A percentile compares a stretch with the other conserved stretches of the same genome.
phyloP scores from a whole-genome alignment of 2,113 vertebrate species.

The Equus quagga region DNA sequence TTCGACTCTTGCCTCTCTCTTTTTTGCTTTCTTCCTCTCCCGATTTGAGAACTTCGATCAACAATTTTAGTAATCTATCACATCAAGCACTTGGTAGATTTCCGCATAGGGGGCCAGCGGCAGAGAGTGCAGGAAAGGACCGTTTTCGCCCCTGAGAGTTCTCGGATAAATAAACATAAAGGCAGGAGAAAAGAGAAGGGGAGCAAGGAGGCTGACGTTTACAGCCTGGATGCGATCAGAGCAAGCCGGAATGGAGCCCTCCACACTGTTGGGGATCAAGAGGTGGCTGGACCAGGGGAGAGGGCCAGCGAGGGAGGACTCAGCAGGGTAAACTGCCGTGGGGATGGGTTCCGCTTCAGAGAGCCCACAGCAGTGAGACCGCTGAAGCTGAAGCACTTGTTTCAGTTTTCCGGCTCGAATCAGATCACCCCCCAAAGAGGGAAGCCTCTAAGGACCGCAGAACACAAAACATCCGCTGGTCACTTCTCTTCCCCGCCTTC shows the following conservation, averaged over 20 bases:
- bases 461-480: neutral
- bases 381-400: neutral
- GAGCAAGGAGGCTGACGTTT: neutral
- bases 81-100: neutral
- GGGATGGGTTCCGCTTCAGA: neutral
- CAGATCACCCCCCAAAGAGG: neutral
- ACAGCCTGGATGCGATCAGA: neutral
- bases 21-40: neutral
- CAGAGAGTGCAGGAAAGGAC: fast-evolving
- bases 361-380: fast-evolving
- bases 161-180: neutral
- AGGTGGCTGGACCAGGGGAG: neutral
- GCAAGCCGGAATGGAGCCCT: neutral
- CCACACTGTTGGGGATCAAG: neutral
- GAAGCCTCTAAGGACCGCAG: neutral
- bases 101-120: fast-evolving
- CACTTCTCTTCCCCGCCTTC: neutral
- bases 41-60: neutral
- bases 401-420: neutral
- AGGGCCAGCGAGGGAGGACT: too few relatives aligned
- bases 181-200: neutral
- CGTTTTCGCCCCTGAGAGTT: fast-evolving
- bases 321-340: fast-evolving
- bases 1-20: neutral
- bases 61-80: neutral